Percentiles rank a stretch among this genome's conserved stretches.
These are phyloP conservation scores for Oreocharis arfaki DNA, from an alignment of 2,113 vertebrate genomes.

Conservation along the genomic window DNA sequence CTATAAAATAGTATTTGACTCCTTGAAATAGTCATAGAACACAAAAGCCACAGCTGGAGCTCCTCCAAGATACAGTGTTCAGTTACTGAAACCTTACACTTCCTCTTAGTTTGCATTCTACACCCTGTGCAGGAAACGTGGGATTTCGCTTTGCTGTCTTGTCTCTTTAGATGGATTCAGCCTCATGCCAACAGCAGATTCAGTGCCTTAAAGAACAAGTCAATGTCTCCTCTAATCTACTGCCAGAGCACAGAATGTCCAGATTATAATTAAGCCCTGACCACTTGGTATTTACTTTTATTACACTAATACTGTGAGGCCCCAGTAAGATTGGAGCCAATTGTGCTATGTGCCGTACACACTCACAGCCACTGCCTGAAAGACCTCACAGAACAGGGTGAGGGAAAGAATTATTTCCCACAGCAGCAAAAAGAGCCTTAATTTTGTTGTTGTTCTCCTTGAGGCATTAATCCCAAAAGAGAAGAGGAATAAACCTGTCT, in stretches of 20 bases:
- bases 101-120: neutral
- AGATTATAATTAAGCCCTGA: conserved; percentile 16
- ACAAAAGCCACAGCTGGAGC: neutral
- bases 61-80: neutral
- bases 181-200: neutral
- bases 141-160: neutral
- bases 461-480: neutral
- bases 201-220: neutral
- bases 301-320: neutral
- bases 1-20: neutral
- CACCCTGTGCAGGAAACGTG: neutral
- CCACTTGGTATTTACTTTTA: conserved; percentile 10
- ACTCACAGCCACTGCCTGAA: neutral
- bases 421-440: neutral
- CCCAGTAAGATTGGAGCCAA: neutral
- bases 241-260: neutral
- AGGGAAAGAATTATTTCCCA: neutral
- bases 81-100: neutral
- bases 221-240: neutral
- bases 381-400: neutral
- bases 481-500: neutral
- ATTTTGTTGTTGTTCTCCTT: neutral
- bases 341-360: neutral
- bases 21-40: neutral
- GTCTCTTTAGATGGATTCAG: neutral